Evolutionary conservation across 2,113 vertebrate genomes (phyloP), one percentile per base, ranked within the genome.

Genomic region (Ellobius talpinus): DNA sequence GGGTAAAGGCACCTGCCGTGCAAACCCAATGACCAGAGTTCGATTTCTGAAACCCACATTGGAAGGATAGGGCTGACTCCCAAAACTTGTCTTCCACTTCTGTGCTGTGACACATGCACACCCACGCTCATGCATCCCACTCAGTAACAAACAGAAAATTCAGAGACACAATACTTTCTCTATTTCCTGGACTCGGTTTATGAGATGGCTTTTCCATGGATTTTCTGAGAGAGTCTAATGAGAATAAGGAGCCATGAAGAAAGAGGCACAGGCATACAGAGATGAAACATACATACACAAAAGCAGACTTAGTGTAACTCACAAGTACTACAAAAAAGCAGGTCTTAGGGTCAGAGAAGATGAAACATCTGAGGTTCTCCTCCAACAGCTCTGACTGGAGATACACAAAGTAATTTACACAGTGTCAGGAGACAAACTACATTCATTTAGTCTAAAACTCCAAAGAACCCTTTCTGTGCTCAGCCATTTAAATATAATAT

Each of bases 341-440:
- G 31, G 29, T 3, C 11, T 31, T 70, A 11, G 8, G 76, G 39
- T 70, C 17, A 87, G 36, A 92, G 19, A 89, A 89, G 23, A 77
- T 14, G 26, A 93, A 76, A 6, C 19, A 0, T 55, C 39, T 68
- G 58, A 36, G 94, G 87, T 78, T 33, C 5, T 7, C 11, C 9
- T 95, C 3, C 21, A 79, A 47, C 5, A 0, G 12, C 36, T 17
- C 1, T 5, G 0, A 19, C 24, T 36, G 39, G 81, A 77, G 58
- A 96, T 23, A 89, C 16, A 45, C 9, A 76, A 85, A 97, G 24
- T 86, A 85, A 17, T 81, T 85, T 84, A 79, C 23, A 77, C n/a
- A 85, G 78, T 10, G 12, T 7, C 39, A 95, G 85, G 73, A 39
- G 14, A 93, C 13, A 90, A 85, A 79, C 85, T 33, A 19, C 89